phyloP scores from a whole-genome alignment of 2,888 invertebrate genomes.

The Standfussiana lucernea region DNA sequence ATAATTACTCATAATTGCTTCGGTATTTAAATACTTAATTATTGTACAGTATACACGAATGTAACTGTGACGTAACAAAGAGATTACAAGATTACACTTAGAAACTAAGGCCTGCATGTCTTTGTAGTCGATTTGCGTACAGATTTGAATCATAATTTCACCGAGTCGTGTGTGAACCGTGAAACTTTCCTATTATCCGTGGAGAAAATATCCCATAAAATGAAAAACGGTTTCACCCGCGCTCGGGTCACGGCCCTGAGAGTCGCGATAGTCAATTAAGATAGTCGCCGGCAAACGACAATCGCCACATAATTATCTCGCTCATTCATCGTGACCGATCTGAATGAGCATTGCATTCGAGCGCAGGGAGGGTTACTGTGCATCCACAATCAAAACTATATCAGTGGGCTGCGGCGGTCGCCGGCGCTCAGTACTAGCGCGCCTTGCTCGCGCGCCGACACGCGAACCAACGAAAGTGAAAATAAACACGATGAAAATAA shows the following conservation, averaged over 20 bases:
- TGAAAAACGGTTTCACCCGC: constrained; percentile 88
- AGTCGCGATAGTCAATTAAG: constrained; percentile 88
- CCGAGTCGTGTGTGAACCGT: constrained; percentile 73
- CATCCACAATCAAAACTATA: constrained; percentile 89
- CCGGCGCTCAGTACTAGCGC: constrained; percentile 86
- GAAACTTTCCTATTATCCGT: constrained; percentile 80
- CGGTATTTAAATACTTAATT: constrained; percentile 44
- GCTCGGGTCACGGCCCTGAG: constrained; percentile 87
- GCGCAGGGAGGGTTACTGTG: constrained; percentile 87
- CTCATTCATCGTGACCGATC: constrained; percentile 89
- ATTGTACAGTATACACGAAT: constrained; percentile 26
- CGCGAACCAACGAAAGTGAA: constrained; percentile 87
- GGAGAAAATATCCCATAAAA: constrained; percentile 86
- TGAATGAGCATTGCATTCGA: constrained; percentile 88
- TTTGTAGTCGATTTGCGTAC: constrained; percentile 65
- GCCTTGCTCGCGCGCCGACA: constrained; percentile 80
- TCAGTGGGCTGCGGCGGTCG: constrained; percentile 80
- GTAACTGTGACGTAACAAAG: constrained; percentile 33
- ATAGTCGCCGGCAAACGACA: constrained; percentile 85
- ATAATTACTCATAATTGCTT: constrained; percentile 39
- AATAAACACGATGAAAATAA: constrained; percentile 83
- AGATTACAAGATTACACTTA: constrained; percentile 48
- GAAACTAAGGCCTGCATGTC: constrained; percentile 49
- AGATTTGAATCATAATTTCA: constrained; percentile 66
- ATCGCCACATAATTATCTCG: constrained; percentile 88